Evolutionary conservation across 2,888 invertebrate genomes (phyloP).

Genomic region (Isoperla grammatica): DNA sequence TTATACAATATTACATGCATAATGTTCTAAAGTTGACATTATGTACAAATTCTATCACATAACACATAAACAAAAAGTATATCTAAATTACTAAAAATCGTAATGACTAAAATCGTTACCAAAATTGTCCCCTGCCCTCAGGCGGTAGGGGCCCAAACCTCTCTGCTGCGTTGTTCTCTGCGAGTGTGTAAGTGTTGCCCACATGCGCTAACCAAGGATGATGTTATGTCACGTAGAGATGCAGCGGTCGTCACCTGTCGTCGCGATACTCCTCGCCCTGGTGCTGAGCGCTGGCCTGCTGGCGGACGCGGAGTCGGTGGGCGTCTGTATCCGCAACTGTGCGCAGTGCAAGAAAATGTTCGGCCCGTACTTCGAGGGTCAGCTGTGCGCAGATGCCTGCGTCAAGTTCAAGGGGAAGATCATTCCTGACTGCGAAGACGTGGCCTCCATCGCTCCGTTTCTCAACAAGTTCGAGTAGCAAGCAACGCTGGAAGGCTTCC

Average conservation of each 20-base stretch:
- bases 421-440: conserved; percentile 80
- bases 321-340: conserved; percentile 78
- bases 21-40: too few species aligned
- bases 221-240: too few species aligned
- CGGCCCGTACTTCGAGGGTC: conserved; percentile 79
- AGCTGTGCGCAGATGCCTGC: conserved; percentile 79
- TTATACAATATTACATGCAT: too few species aligned
- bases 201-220: too few species aligned
- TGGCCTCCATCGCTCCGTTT: conserved; percentile 72
- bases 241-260: background rate
- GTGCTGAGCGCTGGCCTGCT: background rate
- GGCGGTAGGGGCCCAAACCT: too few species aligned
- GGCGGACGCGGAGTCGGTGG: conserved; percentile 37
- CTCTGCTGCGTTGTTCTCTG: too few species aligned
- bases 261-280: conserved; percentile 6
- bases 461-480: conserved; percentile 56
- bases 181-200: too few species aligned
- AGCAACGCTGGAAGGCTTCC: background rate
- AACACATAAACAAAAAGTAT: too few species aligned
- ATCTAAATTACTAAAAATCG: too few species aligned
- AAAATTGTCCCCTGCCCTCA: too few species aligned
- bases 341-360: conserved; percentile 87
- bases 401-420: conserved; percentile 76
- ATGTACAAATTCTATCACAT: too few species aligned
- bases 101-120: too few species aligned